These are phyloP conservation scores for Acyrthosiphon pisum DNA, from an alignment of 1,140 invertebrate genomes.

Conservation along the genomic window DNA sequence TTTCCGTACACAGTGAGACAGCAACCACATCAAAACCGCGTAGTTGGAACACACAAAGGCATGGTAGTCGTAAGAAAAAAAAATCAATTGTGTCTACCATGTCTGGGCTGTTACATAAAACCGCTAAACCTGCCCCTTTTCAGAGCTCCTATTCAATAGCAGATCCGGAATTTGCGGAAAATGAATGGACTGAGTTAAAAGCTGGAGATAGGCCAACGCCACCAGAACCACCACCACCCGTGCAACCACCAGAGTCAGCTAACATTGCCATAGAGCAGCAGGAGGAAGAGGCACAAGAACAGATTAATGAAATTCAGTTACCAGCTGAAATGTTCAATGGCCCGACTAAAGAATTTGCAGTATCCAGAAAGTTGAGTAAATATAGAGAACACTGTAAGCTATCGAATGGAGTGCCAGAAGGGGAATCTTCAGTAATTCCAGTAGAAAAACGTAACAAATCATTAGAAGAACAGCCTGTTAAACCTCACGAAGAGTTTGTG, in stretches of 20 bases:
- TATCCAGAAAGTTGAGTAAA: conserved; percentile 81
- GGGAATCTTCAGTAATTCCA: conserved; percentile 62
- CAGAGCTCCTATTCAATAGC: conserved; percentile 55
- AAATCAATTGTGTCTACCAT: conserved; percentile 79
- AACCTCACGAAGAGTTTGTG: conserved; percentile 21
- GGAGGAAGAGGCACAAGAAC: conserved; percentile 66
- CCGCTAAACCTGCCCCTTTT: conserved; percentile 60
- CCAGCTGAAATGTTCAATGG: conserved; percentile 69
- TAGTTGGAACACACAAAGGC: conserved; percentile 62
- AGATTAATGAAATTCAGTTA: conserved; percentile 61
- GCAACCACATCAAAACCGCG: conserved; percentile 61
- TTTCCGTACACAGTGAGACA: conserved; percentile 25
- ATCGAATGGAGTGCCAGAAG: conserved; percentile 66
- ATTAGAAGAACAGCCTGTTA: conserved; percentile 57
- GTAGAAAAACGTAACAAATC: conserved; percentile 61
- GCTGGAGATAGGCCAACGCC: background rate
- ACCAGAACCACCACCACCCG: background rate
- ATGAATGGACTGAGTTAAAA: conserved; percentile 31
- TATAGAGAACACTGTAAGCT: conserved; percentile 72
- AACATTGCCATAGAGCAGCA: background rate
- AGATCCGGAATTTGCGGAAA: conserved; percentile 53
- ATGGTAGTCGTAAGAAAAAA: conserved; percentile 70
- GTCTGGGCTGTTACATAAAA: conserved; percentile 80
- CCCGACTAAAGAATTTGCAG: conserved; percentile 81
- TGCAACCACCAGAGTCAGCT: background rate